phyloP scores from a whole-genome alignment of 92 coral and sea anemone genomes.

The Porites lobata region DNA sequence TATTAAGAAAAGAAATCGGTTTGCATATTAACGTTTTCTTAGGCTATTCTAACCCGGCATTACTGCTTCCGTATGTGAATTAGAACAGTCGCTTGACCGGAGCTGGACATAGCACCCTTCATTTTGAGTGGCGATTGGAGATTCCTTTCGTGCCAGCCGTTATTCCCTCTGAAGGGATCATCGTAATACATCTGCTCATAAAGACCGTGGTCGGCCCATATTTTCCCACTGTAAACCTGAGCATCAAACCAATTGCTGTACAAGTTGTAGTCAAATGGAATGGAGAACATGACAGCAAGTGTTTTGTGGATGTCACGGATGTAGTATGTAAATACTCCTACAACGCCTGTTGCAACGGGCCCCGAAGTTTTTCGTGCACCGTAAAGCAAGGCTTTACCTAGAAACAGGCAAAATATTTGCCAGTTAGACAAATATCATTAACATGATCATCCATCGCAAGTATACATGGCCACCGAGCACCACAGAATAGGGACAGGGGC shows the following conservation, averaged over 20 bases:
- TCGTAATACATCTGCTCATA: conserved; percentile 21
- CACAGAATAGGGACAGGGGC: too few species aligned
- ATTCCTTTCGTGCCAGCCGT: not conserved
- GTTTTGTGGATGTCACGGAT: conserved; percentile 22
- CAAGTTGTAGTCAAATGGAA: conserved; percentile 45
- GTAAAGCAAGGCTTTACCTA: conserved; percentile 18
- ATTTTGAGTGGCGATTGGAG: not conserved
- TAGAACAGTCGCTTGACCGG: not conserved
- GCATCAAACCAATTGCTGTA: conserved; percentile 52
- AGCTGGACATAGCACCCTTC: not conserved
- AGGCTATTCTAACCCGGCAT: too few species aligned
- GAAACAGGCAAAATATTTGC: too few species aligned
- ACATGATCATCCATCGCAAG: too few species aligned
- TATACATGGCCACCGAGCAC: too few species aligned
- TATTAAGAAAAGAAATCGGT: too few species aligned
- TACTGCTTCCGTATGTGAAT: too few species aligned
- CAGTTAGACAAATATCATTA: too few species aligned
- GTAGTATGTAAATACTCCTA: not conserved
- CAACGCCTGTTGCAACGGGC: conserved; percentile 36
- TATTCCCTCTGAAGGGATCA: conserved; percentile 19
- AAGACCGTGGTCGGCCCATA: conserved; percentile 5
- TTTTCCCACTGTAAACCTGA: conserved; percentile 4
- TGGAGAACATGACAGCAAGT: conserved; percentile 33
- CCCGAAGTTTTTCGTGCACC: conserved; percentile 3
- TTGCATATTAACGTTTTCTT: too few species aligned